Evolutionary conservation across 2,113 vertebrate species (phyloP).

Genomic region (Glareola pratincola): DNA sequence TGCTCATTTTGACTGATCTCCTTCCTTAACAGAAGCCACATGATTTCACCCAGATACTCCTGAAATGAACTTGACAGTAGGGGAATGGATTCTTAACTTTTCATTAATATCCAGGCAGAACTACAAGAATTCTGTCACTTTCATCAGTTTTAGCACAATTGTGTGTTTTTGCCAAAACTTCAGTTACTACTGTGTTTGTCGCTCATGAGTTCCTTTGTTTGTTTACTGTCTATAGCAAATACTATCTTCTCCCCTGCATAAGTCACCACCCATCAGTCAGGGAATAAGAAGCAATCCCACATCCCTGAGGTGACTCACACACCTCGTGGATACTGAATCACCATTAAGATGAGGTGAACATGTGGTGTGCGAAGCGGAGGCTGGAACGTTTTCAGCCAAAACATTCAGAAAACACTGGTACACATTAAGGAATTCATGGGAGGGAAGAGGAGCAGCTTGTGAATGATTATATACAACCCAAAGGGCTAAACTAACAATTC

Average conservation of each 20-base stretch:
- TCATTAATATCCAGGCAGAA: not conserved
- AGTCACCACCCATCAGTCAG: conserved; percentile 1
- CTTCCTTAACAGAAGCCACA: not conserved
- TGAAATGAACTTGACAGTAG: not conserved
- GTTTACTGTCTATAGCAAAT: not conserved
- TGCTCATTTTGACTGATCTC: not conserved
- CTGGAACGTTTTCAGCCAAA: conserved; percentile 19
- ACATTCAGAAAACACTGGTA: not conserved
- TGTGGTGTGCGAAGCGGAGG: not conserved
- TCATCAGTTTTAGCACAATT: not conserved
- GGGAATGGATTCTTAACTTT: not conserved
- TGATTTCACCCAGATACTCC: not conserved
- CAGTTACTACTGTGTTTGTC: not conserved
- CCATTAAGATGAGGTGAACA: conserved; percentile 32
- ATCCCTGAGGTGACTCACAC: conserved; percentile 50
- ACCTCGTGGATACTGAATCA: conserved; percentile 57
- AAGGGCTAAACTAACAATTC: not conserved
- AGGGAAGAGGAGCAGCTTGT: not conserved
- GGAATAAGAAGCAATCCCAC: conserved; percentile 35
- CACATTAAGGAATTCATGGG: not conserved
- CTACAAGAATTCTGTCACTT: not conserved
- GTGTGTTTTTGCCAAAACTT: not conserved
- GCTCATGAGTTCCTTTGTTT: not conserved
- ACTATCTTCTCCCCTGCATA: not conserved
- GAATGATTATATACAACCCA: not conserved